Percentiles rank a stretch among this genome's conserved stretches.
Evolutionary conservation across 2,113 vertebrate species (phyloP).

Genomic region (Erpornis zantholeuca): DNA sequence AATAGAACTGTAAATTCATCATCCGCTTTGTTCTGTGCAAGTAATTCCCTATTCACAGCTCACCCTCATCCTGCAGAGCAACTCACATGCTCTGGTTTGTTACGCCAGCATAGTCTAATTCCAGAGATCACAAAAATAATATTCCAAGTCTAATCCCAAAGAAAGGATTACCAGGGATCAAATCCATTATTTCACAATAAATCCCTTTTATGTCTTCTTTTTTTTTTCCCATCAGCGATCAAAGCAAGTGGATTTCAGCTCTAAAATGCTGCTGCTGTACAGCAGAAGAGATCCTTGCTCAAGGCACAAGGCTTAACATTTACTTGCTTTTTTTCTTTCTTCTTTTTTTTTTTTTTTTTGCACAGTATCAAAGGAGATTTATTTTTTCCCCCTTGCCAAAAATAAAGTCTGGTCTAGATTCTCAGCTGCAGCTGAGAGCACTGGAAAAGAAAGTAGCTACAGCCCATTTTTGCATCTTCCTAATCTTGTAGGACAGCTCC

Average conservation of each 20-base stretch:
- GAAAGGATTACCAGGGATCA: slow-evolving; percentile 39
- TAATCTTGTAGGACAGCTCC: not conserved
- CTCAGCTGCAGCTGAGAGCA: slow-evolving; percentile 26
- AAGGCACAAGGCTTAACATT: not conserved
- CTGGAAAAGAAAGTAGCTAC: not conserved
- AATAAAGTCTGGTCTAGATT: slow-evolving; percentile 37
- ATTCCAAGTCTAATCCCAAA: slow-evolving; percentile 38
- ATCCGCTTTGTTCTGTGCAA: slow-evolving; percentile 18
- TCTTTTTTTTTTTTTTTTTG: not conserved
- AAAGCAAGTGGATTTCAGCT: slow-evolving; percentile 25
- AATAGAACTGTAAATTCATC: slow-evolving; percentile 32
- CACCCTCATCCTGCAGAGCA: not conserved
- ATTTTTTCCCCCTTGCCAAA: slow-evolving; percentile 26
- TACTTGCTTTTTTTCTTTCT: not conserved
- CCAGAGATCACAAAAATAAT: slow-evolving; percentile 51
- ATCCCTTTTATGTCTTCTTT: not conserved
- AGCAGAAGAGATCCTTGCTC: slow-evolving; percentile 18
- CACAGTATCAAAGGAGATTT: slow-evolving; percentile 27
- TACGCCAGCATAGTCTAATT: not conserved
- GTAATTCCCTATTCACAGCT: slow-evolving; percentile 9
- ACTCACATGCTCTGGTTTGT: slow-evolving; percentile 16
- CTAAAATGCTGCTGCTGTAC: not conserved
- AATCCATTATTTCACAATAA: slow-evolving; percentile 28
- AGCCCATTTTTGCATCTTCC: not conserved
- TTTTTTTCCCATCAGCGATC: not conserved